Evolutionary conservation across 2,113 vertebrate genomes (phyloP).

Genomic region (Pygoscelis antarcticus): DNA sequence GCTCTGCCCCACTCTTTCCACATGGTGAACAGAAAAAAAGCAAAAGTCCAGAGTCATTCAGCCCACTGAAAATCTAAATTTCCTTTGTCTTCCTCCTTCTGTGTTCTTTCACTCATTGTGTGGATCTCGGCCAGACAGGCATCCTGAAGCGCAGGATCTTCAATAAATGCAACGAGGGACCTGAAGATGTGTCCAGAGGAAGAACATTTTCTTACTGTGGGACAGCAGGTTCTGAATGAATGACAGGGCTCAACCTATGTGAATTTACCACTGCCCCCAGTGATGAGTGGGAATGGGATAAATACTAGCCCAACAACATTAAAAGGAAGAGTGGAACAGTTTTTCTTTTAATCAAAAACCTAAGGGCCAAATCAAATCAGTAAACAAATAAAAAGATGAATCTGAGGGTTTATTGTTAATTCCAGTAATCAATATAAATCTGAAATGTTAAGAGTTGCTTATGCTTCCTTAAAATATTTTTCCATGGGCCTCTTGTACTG

Average conservation of each 20-base stretch:
- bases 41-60: not conserved
- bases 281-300: not conserved
- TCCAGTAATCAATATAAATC: not conserved
- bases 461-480: not conserved
- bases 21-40: not conserved
- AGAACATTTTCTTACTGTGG: not conserved
- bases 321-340: not conserved
- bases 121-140: not conserved
- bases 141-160: not conserved
- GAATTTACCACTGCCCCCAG: not conserved
- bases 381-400: not conserved
- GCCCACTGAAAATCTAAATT: not conserved
- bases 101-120: fast-evolving
- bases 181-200: not conserved
- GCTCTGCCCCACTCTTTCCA: not conserved
- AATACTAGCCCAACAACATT: not conserved
- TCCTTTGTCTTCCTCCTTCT: not conserved
- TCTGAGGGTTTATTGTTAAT: not conserved
- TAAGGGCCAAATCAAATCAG: not conserved
- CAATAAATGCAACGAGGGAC: fast-evolving
- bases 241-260: fast-evolving
- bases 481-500: not conserved
- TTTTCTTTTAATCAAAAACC: not conserved
- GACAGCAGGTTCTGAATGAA: not conserved
- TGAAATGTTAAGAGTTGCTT: not conserved